A percentile compares a stretch with the other conserved stretches of the same genome.
These are phyloP conservation scores for Pristionchus mayeri DNA, from an alignment of 2,888 invertebrate genomes.

Conservation along the genomic window DNA sequence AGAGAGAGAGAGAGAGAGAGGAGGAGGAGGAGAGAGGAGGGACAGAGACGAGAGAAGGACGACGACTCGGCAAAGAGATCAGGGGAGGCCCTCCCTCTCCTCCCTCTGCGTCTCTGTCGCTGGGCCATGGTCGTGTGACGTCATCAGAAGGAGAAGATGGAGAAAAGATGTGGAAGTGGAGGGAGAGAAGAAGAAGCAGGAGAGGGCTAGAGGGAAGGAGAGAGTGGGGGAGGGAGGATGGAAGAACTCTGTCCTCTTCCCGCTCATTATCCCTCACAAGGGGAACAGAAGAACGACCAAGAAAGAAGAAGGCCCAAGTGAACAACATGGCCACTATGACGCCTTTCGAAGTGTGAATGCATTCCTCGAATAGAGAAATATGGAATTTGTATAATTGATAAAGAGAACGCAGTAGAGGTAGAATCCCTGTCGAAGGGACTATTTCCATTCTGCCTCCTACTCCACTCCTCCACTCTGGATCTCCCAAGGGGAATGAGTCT, in stretches of 20 bases:
- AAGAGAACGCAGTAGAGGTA: no score
- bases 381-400: no score
- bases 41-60: not conserved
- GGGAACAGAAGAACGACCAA: not conserved
- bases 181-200: not conserved
- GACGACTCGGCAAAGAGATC: conserved; percentile 20
- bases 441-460: conserved; percentile 6
- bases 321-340: not conserved
- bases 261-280: not conserved
- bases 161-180: not conserved
- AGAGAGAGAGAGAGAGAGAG: no score
- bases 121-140: conserved; percentile 47
- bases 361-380: not conserved
- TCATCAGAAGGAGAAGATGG: conserved; percentile 28
- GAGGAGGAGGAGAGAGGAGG: conserved; percentile 18
- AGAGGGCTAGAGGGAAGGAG: not conserved
- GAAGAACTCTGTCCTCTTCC: conserved; percentile 16
- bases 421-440: no score
- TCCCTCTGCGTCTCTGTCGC: not conserved
- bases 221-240: not conserved
- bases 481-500: not conserved
- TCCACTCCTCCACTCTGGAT: not conserved
- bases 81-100: conserved; percentile 13
- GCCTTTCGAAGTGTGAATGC: not conserved
- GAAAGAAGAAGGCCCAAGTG: conserved; percentile 12